Percentiles rank a stretch among this genome's conserved stretches.
Conservation (phyloP, 2,797 vertebrate genomes). For the Artibeus lituratus region DNA sequence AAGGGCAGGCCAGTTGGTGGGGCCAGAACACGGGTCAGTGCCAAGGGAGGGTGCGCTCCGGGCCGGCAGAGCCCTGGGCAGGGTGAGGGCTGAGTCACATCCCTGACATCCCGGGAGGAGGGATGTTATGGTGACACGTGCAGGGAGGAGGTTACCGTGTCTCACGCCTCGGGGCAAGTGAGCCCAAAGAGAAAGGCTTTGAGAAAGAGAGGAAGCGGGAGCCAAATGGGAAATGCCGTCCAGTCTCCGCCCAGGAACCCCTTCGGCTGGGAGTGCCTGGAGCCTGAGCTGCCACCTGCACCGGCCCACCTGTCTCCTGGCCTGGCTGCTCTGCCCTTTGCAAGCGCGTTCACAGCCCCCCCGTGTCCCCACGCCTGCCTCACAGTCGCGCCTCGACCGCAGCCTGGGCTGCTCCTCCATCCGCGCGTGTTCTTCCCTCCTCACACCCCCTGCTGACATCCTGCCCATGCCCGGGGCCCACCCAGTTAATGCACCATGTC, state of each 20-base stretch:
- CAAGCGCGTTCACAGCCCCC: not conserved
- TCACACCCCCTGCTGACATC: rapidly evolving
- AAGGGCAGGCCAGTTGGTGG: not conserved
- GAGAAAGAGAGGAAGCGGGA: not conserved
- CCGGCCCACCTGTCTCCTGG: not conserved
- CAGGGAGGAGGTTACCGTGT: not conserved
- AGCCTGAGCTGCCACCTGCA: not conserved
- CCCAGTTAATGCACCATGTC: not conserved
- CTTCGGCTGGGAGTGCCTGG: rapidly evolving
- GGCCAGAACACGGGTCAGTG: not conserved
- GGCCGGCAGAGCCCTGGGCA: not conserved
- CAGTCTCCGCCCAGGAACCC: not conserved
- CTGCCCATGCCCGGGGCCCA: not conserved
- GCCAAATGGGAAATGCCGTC: not conserved
- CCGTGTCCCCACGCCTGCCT: rapidly evolving
- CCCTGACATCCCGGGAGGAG: not conserved
- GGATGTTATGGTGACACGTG: not conserved
- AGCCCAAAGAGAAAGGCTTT: slow-evolving; percentile 16
- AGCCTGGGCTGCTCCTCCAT: not conserved
- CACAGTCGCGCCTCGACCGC: not conserved
- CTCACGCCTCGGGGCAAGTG: not conserved
- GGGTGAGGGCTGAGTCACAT: slow-evolving; percentile 39
- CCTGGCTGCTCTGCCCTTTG: not conserved
- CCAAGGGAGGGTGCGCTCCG: not conserved
- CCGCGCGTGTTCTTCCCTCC: rapidly evolving